Base-by-base conservation (phyloP, 2,888 invertebrate genomes). In the Hirtodrosophila duncani region DNA sequence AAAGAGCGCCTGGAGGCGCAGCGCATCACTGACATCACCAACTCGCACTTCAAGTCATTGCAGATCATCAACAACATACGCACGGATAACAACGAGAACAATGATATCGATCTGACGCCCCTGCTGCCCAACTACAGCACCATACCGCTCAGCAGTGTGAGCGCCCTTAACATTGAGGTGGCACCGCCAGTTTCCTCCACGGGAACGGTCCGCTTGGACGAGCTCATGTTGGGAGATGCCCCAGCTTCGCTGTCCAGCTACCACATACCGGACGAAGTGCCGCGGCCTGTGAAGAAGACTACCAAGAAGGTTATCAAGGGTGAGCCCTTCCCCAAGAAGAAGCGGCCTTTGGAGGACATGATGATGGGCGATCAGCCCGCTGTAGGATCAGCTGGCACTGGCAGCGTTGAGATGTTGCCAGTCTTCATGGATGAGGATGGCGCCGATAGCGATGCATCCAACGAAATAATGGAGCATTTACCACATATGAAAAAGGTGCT, bases 291-390 rank as follows among this genome's bases (percentile, higher is more conserved):
- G 2, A 86, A 84, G 70, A 86, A 82, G 42, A 62, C 74, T 1
- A 75, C 75, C 29, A 85, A 85, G 53, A 86, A 86, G 34, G 82
- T 80, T 8, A 46, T 64, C 7, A 10, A 59, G 58, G 38, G 48
- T 6, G 48, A 49, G 3, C 16, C 46, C 3, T 5, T 24, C 11
- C n/a, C 11, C 1, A 52, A 52, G 17, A 48, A 66, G 29, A 20
- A 65, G 14, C 55, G 49, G 11, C 36, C 31, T 10, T 9, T 39
- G 34, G 56, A 41, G 11, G 86, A 86, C 3, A 79, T 84, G 75
- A 86, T 87, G 87, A 83, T 86, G 83, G 87, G 86, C 1, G 87
- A 87, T 44, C 85, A 87, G 44, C 79, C 86, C 13, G 57, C 78
- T 0, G 27, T 63, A 7, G 7, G 72, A 79, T 31, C 52, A 66